Evolutionary conservation across 2,888 invertebrate genomes (phyloP).

Genomic region (Eudemis profundana): DNA sequence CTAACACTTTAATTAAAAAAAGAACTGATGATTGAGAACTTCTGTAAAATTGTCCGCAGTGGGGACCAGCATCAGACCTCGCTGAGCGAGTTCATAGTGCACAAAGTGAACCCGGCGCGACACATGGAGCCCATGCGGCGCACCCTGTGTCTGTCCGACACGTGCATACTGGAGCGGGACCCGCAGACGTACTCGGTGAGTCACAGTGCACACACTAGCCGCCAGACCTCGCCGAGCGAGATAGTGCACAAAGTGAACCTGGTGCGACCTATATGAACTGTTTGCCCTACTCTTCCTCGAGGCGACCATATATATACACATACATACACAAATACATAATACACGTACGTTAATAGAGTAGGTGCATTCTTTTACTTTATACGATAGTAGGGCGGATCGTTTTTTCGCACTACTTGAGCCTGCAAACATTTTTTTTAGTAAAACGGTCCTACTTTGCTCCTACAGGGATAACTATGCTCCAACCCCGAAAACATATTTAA

Average conservation of each 20-base stretch:
- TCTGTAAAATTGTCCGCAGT: constrained; percentile 77
- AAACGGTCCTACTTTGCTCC: no score
- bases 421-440: no score
- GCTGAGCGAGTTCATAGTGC: constrained; percentile 97
- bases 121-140: constrained; percentile 94
- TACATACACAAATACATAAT: no score
- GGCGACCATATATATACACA: no score
- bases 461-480: no score
- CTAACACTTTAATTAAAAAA: no score
- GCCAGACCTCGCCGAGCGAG: neutral
- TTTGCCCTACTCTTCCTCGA: no score
- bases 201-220: constrained; percentile 17
- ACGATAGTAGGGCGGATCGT: no score
- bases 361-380: no score
- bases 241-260: neutral
- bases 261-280: neutral
- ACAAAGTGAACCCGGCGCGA: constrained; percentile 93
- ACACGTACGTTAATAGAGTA: no score
- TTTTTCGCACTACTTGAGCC: no score
- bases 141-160: constrained; percentile 97
- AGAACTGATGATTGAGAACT: neutral
- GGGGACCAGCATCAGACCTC: constrained; percentile 98
- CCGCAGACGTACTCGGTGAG: constrained; percentile 97
- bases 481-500: no score
- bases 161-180: constrained; percentile 98